A percentile compares a stretch with the other conserved stretches of the same genome.
Evolutionary conservation across 2,113 vertebrate genomes (phyloP).

Genomic region (Syngnathoides biaculeatus): DNA sequence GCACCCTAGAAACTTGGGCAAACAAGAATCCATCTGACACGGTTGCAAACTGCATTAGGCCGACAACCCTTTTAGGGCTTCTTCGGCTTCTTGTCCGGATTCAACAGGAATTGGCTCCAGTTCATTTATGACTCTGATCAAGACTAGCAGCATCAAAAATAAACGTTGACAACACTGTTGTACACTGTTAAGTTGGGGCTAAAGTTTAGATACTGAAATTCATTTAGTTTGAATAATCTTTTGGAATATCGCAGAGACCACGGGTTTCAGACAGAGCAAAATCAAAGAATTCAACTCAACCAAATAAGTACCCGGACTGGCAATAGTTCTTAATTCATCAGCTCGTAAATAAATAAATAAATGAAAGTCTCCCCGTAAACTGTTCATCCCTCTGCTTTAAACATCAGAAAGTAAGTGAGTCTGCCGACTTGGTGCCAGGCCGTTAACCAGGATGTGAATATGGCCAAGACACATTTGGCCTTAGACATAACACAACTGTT

Average conservation of each 20-base stretch:
- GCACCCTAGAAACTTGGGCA: too few species aligned
- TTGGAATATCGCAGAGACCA: not conserved
- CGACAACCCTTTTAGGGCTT: too few species aligned
- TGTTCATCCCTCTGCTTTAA: not conserved
- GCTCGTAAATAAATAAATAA: too few species aligned
- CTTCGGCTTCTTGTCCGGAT: too few species aligned
- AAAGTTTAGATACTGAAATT: too few species aligned
- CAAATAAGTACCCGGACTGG: not conserved
- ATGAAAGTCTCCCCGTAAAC: not conserved
- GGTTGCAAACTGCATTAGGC: too few species aligned
- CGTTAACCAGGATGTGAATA: constrained; percentile 38
- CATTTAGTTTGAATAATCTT: not conserved
- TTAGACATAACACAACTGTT: constrained; percentile 31
- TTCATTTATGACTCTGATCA: too few species aligned
- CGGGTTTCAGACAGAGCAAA: not conserved
- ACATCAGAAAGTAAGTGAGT: not conserved
- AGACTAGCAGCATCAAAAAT: too few species aligned
- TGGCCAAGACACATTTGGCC: constrained; percentile 31
- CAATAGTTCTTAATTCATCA: constrained; percentile 8
- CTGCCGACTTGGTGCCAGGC: constrained; percentile 16
- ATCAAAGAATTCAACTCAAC: not conserved
- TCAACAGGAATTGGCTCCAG: too few species aligned
- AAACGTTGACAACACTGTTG: too few species aligned
- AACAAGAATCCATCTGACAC: too few species aligned
- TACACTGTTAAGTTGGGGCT: too few species aligned